These are phyloP conservation scores for Eutrigla gurnardus DNA, from an alignment of 2,797 vertebrate genomes.

Conservation along the genomic window DNA sequence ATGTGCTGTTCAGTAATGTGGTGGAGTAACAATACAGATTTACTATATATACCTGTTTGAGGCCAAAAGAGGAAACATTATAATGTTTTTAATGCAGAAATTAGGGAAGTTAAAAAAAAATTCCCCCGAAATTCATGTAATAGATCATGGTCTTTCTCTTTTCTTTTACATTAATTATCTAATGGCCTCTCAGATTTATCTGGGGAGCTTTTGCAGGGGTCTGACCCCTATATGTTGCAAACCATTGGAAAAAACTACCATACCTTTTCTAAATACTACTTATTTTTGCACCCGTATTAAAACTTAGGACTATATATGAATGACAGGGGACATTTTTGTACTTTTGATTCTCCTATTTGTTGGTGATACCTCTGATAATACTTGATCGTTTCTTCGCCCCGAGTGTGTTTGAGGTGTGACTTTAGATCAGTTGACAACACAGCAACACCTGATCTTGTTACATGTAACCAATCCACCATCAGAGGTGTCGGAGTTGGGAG, in stretches of 20 bases:
- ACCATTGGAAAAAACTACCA: neutral
- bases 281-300: neutral
- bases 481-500: slow-evolving; percentile 70
- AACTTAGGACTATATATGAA: neutral
- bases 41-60: neutral
- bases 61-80: neutral
- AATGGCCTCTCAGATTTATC: neutral
- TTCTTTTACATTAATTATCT: neutral
- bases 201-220: neutral
- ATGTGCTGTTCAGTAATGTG: neutral
- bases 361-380: neutral
- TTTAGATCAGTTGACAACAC: slow-evolving; percentile 46
- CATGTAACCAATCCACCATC: slow-evolving; percentile 59
- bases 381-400: neutral
- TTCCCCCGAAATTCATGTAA: neutral
- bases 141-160: neutral
- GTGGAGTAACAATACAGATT: neutral
- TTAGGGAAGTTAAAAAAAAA: neutral
- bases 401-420: slow-evolving; percentile 5
- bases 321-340: slow-evolving; percentile 2
- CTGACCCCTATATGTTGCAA: neutral
- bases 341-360: neutral
- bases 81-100: neutral
- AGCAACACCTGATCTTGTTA: slow-evolving; percentile 70
- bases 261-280: neutral